Evolutionary conservation across 2,113 vertebrate species (phyloP).

Genomic region (Petrocephalus zakoni): DNA sequence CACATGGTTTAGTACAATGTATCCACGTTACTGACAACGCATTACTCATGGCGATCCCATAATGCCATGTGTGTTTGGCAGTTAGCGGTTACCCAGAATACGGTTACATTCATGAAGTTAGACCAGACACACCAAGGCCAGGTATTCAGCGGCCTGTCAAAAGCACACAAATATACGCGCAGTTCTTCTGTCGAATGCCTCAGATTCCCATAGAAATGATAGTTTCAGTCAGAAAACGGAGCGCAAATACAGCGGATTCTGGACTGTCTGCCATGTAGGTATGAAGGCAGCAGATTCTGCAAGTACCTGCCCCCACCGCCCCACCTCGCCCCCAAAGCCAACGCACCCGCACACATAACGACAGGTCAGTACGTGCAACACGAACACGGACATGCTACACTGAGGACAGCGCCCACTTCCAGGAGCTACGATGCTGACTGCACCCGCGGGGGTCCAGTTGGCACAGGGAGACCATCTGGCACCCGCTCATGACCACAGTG

Average conservation of each 20-base stretch:
- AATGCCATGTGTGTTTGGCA: background rate
- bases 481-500: background rate
- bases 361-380: background rate
- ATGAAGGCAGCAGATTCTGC: background rate
- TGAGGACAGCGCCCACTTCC: background rate
- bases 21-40: background rate
- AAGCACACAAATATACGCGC: background rate
- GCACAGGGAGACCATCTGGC: background rate
- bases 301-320: background rate
- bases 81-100: background rate
- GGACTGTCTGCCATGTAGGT: background rate
- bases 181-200: background rate
- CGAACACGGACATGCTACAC: background rate
- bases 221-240: background rate
- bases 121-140: background rate
- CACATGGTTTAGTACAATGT: background rate
- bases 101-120: slow-evolving; percentile 15
- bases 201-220: background rate
- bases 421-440: background rate
- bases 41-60: too few relatives aligned
- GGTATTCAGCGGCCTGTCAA: background rate
- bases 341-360: background rate
- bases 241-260: background rate
- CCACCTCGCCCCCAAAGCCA: background rate
- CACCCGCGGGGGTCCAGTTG: background rate